A percentile compares a stretch with the other conserved stretches of the same genome.
These are phyloP conservation scores for Myathropa florea DNA, from an alignment of 2,888 invertebrate genomes.

Conservation along the genomic window DNA sequence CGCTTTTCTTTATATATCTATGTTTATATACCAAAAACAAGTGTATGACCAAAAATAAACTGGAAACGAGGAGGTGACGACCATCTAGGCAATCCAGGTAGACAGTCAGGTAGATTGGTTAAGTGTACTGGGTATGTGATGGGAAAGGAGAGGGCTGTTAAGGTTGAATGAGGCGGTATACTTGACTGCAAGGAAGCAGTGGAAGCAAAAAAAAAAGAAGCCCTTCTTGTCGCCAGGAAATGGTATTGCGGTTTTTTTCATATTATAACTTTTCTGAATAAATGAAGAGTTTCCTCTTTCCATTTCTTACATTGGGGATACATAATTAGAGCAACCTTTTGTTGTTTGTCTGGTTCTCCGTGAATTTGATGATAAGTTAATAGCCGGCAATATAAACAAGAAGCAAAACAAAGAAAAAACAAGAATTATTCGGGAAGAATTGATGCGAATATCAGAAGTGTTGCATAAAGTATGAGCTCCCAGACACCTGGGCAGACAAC, in stretches of 20 bases:
- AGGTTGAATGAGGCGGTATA: slow-evolving; percentile 54
- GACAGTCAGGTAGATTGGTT: slow-evolving; percentile 54
- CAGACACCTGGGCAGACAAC: slow-evolving; percentile 62
- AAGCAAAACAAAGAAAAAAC: slow-evolving; percentile 5
- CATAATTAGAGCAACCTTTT: background rate
- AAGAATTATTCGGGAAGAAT: slow-evolving; percentile 35
- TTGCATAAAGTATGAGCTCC: slow-evolving; percentile 29
- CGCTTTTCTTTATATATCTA: slow-evolving; percentile 59
- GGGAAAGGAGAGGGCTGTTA: slow-evolving; percentile 19
- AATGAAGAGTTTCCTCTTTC: slow-evolving; percentile 44
- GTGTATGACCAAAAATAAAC: slow-evolving; percentile 67
- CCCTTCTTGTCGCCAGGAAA: slow-evolving; percentile 65
- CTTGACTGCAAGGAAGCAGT: slow-evolving; percentile 42
- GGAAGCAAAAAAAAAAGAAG: slow-evolving; percentile 41
- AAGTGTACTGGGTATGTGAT: background rate
- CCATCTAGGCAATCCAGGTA: slow-evolving; percentile 65
- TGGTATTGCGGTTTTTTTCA: slow-evolving; percentile 64
- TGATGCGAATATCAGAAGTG: background rate
- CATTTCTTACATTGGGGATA: slow-evolving; percentile 3
- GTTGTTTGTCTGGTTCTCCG: slow-evolving; percentile 5
- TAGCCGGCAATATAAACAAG: slow-evolving; percentile 50
- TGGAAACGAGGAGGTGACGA: slow-evolving; percentile 62
- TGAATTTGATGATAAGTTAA: slow-evolving; percentile 39
- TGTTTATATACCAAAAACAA: slow-evolving; percentile 42
- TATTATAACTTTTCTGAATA: slow-evolving; percentile 33